Conservation (phyloP, 2,888 invertebrate species). For the Drosophila diplacantha region DNA sequence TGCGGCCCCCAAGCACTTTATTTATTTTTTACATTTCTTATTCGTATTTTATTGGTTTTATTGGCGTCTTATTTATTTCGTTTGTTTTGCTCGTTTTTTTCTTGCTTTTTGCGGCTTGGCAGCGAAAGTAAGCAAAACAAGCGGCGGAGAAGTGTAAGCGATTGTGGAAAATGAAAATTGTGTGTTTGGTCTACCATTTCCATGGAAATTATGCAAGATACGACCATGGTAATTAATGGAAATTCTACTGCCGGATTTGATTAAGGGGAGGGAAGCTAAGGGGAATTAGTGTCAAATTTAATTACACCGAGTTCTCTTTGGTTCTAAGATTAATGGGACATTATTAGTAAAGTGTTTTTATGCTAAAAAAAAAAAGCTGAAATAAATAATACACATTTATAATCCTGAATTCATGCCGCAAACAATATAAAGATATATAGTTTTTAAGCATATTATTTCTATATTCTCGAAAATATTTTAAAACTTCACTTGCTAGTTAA, state of each 20-base stretch:
- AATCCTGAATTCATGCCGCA: no score
- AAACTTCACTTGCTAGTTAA: neutral
- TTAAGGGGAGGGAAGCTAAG: neutral
- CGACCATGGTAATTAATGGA: conserved; percentile 9
- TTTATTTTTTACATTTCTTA: conserved; percentile 17
- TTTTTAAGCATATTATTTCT: neutral
- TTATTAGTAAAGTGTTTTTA: neutral
- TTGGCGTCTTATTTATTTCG: conserved; percentile 33
- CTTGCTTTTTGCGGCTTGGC: neutral
- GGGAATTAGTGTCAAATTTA: neutral
- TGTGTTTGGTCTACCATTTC: conserved; percentile 18
- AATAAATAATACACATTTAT: neutral
- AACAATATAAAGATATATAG: neutral
- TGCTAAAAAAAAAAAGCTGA: neutral
- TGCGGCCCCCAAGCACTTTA: conserved; percentile 20
- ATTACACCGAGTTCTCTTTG: neutral
- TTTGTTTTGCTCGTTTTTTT: conserved; percentile 17
- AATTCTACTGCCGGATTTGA: conserved; percentile 8
- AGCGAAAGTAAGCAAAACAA: conserved; percentile 30
- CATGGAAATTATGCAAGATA: conserved; percentile 30
- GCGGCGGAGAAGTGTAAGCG: conserved; percentile 4
- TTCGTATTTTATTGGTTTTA: conserved; percentile 29
- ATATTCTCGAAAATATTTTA: neutral
- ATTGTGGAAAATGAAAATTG: conserved; percentile 13
- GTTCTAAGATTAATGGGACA: conserved; percentile 1